Evolutionary conservation across 2,797 vertebrate genomes (phyloP).

Genomic region (Hoplostethus mediterraneus): DNA sequence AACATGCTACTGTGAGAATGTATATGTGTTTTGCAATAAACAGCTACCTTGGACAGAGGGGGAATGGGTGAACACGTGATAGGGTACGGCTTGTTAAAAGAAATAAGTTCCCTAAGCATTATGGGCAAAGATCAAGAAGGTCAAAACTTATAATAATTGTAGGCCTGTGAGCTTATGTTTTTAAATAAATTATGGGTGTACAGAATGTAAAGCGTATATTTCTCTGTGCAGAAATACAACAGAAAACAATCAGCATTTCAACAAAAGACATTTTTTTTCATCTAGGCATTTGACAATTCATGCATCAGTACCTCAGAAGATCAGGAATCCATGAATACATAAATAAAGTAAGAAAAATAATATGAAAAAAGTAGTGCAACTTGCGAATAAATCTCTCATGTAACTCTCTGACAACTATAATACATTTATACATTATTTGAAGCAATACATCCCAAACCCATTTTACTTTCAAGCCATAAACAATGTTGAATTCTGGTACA

Average conservation of each 20-base stretch:
- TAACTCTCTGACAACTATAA: constrained; percentile 87
- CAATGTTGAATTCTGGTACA: constrained; percentile 83
- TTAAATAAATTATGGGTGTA: constrained; percentile 60
- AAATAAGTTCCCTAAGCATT: neutral
- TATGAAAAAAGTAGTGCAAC: constrained; percentile 76
- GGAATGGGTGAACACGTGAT: neutral
- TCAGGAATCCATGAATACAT: constrained; percentile 79
- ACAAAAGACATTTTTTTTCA: constrained; percentile 53
- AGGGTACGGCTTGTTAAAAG: neutral
- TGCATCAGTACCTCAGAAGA: constrained; percentile 70
- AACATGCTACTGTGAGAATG: neutral
- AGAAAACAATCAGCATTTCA: constrained; percentile 56
- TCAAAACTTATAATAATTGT: constrained; percentile 20
- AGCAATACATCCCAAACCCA: constrained; percentile 80
- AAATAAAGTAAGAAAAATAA: constrained; percentile 72
- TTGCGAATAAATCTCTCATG: constrained; percentile 84
- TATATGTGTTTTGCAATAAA: constrained; percentile 7
- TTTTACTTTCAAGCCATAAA: constrained; percentile 78
- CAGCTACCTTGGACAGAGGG: neutral
- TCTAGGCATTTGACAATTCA: constrained; percentile 66
- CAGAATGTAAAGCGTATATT: constrained; percentile 39
- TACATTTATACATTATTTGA: constrained; percentile 86
- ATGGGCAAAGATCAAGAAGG: constrained; percentile 15
- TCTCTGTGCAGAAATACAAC: constrained; percentile 35
- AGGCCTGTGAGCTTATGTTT: constrained; percentile 26